phyloP scores from a whole-genome alignment of 2,797 vertebrate species.

The Lithobates sylvaticus region DNA sequence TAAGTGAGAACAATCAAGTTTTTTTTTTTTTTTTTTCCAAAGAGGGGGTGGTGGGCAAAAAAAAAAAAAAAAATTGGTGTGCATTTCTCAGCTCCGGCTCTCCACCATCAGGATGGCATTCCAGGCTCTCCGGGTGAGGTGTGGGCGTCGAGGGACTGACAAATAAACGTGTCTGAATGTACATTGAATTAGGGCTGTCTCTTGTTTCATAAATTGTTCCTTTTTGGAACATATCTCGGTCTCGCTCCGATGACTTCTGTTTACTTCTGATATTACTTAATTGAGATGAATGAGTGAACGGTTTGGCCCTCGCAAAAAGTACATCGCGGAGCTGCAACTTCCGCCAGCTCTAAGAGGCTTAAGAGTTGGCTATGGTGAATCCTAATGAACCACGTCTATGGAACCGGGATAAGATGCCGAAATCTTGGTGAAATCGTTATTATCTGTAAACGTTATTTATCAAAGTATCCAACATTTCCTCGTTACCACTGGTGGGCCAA shows the following conservation, averaged over 20 bases:
- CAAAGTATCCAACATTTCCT: no score
- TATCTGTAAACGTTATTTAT: no score
- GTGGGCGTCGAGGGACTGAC: conserved; percentile 6
- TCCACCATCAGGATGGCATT: conserved; percentile 44
- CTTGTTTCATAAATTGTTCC: conserved; percentile 45
- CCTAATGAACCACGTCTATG: background rate
- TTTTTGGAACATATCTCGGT: conserved; percentile 52
- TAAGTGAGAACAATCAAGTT: conserved; percentile 54
- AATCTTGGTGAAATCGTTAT: no score
- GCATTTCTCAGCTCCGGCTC: conserved; percentile 3
- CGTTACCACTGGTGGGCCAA: no score
- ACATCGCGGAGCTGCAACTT: conserved; percentile 7
- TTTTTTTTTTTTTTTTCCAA: conserved; percentile 36
- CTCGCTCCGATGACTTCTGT: conserved; percentile 52
- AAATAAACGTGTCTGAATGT: conserved; percentile 36
- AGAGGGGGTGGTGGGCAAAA: conserved; percentile 9
- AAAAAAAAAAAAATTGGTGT: background rate
- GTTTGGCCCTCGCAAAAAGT: conserved; percentile 30
- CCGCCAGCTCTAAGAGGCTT: conserved; percentile 14
- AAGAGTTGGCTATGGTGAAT: background rate
- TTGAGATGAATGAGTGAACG: conserved; percentile 54
- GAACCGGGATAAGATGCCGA: background rate
- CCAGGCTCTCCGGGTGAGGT: conserved; percentile 1
- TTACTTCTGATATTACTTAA: conserved; percentile 60
- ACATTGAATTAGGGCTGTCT: conserved; percentile 34